Evolutionary conservation across 2,888 invertebrate genomes (phyloP), one percentile per base, ranked within the genome.

Genomic region (Drosophila kuntzei): DNA sequence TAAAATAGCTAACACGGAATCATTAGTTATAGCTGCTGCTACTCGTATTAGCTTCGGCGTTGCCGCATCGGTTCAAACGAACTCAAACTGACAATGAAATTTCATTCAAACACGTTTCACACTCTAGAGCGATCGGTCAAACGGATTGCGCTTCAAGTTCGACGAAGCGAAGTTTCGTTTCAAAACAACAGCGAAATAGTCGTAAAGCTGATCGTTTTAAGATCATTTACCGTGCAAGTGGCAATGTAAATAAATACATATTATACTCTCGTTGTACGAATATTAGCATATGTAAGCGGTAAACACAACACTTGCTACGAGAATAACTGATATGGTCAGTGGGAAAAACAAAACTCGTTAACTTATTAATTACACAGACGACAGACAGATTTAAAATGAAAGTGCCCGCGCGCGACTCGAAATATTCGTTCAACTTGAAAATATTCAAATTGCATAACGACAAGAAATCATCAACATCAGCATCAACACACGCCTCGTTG

Each of bases 381-480:
- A 49, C 59, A 8, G 8, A 27, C 7, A 22, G 25, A 57, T 64
- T 73, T 49, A 90, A 76, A 76, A 91, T 91, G 90, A 91, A 90
- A 89, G 80, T 89, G 41, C 80, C 87, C 58, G 71, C 81, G 61
- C 87, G 88, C 70, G 86, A 77, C 60, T 81, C 85, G 14, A 91
- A 90, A 71, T 90, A 83, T 87, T 90, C 91, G 41, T 79, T 89
- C 63, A 90, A 91, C 86, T 91, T 91, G 72, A 91, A 91, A 84
- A 87, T 89, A 73, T 87, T 91, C 51, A 91, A 91, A 85, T 80
- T 91, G 68, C 91, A 89, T 82, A 80, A 83, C 87, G 90, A 87
- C 60, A 87, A 90, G 62, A 90, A 90, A 76, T 46, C 76, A 44
- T 32, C 68, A 18, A 14, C 55, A 76, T 46, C 76, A 44, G 27